Evolutionary conservation across 1,140 invertebrate species (phyloP), one percentile per base, ranked within the genome.

Genomic region (Ostrea denselamellosa): DNA sequence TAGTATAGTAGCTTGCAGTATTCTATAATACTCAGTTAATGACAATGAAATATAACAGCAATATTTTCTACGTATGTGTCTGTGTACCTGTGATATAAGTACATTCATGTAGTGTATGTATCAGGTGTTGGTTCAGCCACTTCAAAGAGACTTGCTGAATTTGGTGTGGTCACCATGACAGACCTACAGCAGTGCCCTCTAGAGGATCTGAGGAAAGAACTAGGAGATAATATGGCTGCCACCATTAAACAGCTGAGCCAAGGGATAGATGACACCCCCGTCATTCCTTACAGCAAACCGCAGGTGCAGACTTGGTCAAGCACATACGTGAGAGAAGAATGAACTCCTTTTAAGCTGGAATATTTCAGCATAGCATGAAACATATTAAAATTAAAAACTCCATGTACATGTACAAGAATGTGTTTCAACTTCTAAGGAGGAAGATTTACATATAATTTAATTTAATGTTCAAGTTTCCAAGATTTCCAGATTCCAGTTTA

Each of bases 121-220:
- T 14, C n/a, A 93, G 93, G 93, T 51, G 88, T 93, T 85, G 93
- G 93, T 19, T 91, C 62, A 12, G 89, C 87, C 44, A 91, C 88
- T 54, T 77, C 85, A 25, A 90, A 88, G 68, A 91, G 87, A 51
- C 89, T 93, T 28, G 85, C 86, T 28, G 84, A 68, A n/a, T 34
- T 93, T 17, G 92, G 92, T 34, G 87, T 93, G 25, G 68, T 77
- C 9, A 87, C 85, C 83, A 89, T 93, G 0, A 17, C 12, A 81
- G 90, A 93, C 25, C 87, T 93, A 65, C 92, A 92, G 54, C 44
- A 90, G 14, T 86, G 71, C 65, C 77, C 87, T 19, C 0, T 87
- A 10, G 56, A 71, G 9, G 71, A 89, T 4, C 85, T 93, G 34
- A 87, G 89, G 85, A 85, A 86, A 54, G 91, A 92, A 44, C 88